These are phyloP conservation scores for Crocidura indochinensis DNA, from an alignment of 2,797 vertebrate genomes.

Conservation along the genomic window DNA sequence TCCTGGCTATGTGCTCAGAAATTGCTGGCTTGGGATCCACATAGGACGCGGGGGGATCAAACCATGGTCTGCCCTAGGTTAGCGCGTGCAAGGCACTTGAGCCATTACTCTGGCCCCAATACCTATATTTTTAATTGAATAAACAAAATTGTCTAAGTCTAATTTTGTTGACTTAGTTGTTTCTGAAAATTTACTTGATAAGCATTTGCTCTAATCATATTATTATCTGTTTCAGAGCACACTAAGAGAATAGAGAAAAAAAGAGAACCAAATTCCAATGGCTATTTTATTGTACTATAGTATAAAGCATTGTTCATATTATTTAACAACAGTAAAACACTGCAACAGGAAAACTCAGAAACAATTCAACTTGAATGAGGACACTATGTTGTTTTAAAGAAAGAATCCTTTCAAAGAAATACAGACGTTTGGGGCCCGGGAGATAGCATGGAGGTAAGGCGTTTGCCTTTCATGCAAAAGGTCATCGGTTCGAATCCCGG, in stretches of 20 bases:
- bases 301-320: conserved; percentile 31
- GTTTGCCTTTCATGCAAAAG: too few species aligned
- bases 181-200: conserved; percentile 11
- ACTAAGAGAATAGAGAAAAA: background rate
- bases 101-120: too few species aligned
- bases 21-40: too few species aligned
- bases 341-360: background rate
- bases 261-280: background rate
- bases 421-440: too few species aligned
- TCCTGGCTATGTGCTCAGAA: too few species aligned
- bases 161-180: background rate
- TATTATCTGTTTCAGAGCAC: background rate
- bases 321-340: conserved; percentile 37
- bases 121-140: background rate
- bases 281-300: conserved; percentile 15
- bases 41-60: too few species aligned
- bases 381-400: conserved; percentile 55
- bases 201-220: background rate
- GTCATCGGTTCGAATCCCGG: too few species aligned
- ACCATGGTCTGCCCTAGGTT: too few species aligned
- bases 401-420: conserved; percentile 66
- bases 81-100: too few species aligned
- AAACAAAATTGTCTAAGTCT: background rate
- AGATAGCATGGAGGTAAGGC: too few species aligned
- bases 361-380: conserved; percentile 48